phyloP scores from a whole-genome alignment of 2,888 invertebrate genomes.

The Malthinus seriepunctatus region DNA sequence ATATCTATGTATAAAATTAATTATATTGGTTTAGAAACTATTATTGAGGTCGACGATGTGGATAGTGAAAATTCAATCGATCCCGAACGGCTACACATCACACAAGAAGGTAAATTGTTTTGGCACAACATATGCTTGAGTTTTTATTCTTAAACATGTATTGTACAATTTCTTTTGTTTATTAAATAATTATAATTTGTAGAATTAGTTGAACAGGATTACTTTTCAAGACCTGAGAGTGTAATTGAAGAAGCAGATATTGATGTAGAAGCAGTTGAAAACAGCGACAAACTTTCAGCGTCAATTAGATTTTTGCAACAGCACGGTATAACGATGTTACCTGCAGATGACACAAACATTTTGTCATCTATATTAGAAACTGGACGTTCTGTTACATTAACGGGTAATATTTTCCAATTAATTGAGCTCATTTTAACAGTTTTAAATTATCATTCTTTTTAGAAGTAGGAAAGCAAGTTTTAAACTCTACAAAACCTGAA shows the following conservation, averaged over 20 bases:
- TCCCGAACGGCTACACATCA: slow-evolving; percentile 24
- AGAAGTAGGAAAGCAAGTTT: slow-evolving; percentile 77
- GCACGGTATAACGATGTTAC: slow-evolving; percentile 87
- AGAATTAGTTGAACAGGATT: background rate
- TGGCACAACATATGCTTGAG: no score
- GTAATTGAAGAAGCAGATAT: background rate
- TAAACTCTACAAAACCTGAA: slow-evolving; percentile 61
- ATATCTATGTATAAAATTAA: no score
- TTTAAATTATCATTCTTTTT: slow-evolving; percentile 18
- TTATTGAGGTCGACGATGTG: slow-evolving; percentile 27
- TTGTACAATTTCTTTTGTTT: no score
- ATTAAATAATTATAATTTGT: background rate
- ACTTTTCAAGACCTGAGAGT: background rate
- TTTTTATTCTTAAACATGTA: no score
- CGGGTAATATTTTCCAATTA: slow-evolving; percentile 55
- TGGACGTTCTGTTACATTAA: slow-evolving; percentile 83
- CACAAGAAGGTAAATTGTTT: slow-evolving; percentile 22
- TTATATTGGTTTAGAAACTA: slow-evolving; percentile 24
- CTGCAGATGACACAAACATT: slow-evolving; percentile 73
- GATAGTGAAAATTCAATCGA: slow-evolving; percentile 33
- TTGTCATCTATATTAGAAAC: slow-evolving; percentile 81
- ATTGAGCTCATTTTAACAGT: background rate
- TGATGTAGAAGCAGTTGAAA: background rate
- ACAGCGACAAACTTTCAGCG: slow-evolving; percentile 42
- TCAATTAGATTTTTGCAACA: slow-evolving; percentile 74